Percentiles rank a stretch among this genome's conserved stretches.
These are phyloP conservation scores for Melanotaenia pygmaea DNA, from an alignment of 2,797 vertebrate genomes.

Conservation along the genomic window DNA sequence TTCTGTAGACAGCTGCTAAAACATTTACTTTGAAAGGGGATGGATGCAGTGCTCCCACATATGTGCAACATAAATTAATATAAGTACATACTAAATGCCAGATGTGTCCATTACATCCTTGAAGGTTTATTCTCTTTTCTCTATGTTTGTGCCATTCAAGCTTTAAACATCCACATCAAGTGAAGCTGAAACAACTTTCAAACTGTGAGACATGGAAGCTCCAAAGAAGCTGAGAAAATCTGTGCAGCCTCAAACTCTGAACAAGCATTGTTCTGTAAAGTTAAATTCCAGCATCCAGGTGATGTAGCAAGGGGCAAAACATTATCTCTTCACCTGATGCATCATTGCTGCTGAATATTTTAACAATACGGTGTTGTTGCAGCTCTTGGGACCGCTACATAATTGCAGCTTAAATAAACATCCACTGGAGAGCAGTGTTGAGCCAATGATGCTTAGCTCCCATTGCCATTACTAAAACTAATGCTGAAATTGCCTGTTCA, in stretches of 20 bases:
- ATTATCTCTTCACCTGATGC: neutral
- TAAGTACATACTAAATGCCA: neutral
- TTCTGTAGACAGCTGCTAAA: too few species aligned
- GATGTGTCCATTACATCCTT: neutral
- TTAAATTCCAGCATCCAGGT: neutral
- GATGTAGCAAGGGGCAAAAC: neutral
- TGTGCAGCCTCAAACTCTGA: neutral
- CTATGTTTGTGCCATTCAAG: neutral
- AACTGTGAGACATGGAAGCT: neutral
- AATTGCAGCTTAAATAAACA: conserved; percentile 3
- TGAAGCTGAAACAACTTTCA: neutral
- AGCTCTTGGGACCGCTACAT: neutral
- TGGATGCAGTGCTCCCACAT: too few species aligned
- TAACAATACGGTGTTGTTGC: neutral
- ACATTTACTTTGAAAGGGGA: too few species aligned
- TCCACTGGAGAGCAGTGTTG: conserved; percentile 80
- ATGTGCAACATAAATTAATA: too few species aligned
- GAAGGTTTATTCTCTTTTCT: neutral
- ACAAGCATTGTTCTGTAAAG: neutral
- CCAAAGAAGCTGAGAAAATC: neutral
- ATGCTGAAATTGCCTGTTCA: conserved; percentile 66
- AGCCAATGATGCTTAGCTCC: conserved; percentile 62
- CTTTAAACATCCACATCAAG: neutral
- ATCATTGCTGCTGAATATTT: neutral
- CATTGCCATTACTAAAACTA: conserved; percentile 51